phyloP scores from a whole-genome alignment of 2,113 vertebrate species.

The Madoqua kirkii region DNA sequence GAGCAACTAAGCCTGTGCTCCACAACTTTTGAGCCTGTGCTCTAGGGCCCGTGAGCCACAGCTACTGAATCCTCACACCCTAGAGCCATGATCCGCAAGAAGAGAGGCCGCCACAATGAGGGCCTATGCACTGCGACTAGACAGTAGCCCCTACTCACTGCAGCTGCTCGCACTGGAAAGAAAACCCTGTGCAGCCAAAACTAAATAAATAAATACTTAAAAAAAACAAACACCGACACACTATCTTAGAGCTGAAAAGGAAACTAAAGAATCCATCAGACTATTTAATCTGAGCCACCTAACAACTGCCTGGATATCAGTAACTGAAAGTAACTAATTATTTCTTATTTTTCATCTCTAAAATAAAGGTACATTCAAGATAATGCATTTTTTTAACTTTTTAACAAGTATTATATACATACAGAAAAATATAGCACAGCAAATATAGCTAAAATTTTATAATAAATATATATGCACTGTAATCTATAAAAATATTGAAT shows the following conservation, averaged over 20 bases:
- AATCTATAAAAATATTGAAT: neutral
- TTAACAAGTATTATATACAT: neutral
- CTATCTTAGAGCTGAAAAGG: neutral
- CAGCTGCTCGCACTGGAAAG: neutral
- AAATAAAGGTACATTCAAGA: neutral
- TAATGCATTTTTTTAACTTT: neutral
- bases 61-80: neutral
- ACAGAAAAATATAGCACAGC: neutral
- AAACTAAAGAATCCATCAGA: neutral
- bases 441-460: neutral
- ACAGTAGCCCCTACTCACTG: neutral
- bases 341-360: neutral
- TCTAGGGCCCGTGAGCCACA: neutral
- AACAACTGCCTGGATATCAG: neutral
- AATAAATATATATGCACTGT: neutral
- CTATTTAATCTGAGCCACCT: neutral
- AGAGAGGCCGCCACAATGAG: neutral
- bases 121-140: neutral
- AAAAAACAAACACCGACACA: neutral
- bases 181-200: neutral
- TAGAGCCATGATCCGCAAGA: neutral
- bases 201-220: neutral
- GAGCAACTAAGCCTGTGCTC: neutral
- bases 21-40: neutral
- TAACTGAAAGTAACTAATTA: neutral